A percentile compares a stretch with the other conserved stretches of the same genome.
These are phyloP conservation scores for Lysandra bellargus DNA, from an alignment of 2,888 invertebrate genomes.

Conservation along the genomic window DNA sequence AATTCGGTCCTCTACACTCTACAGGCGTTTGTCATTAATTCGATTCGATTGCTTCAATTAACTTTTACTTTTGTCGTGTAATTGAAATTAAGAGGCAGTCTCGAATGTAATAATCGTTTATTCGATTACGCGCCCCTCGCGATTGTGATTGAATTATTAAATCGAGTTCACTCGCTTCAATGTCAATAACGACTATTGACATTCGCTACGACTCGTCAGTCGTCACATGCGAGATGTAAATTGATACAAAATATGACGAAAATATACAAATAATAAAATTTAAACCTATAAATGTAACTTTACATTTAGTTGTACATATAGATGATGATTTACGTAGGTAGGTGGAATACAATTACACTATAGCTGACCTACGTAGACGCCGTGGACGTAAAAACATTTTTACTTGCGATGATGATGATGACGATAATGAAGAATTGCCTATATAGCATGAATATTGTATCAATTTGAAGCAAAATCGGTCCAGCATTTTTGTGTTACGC, in stretches of 20 bases:
- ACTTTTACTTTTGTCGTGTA: neutral
- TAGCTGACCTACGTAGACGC: neutral
- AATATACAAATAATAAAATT: neutral
- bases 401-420: no score
- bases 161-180: constrained; percentile 15
- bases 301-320: no score
- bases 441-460: no score
- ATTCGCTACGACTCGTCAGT: neutral
- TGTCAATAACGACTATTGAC: constrained; percentile 22
- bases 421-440: no score
- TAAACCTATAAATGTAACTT: neutral
- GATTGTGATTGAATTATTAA: constrained; percentile 14
- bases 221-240: neutral
- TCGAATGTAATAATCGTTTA: constrained; percentile 19
- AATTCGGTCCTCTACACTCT: neutral
- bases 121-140: constrained; percentile 7
- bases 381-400: neutral
- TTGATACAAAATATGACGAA: neutral
- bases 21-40: constrained; percentile 11
- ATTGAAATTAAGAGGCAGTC: neutral
- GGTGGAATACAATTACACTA: no score
- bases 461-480: no score
- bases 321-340: no score
- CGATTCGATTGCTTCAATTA: neutral
- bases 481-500: neutral